Conservation (phyloP, 2,113 vertebrate species). For the Dunckerocampus dactyliophorus region DNA sequence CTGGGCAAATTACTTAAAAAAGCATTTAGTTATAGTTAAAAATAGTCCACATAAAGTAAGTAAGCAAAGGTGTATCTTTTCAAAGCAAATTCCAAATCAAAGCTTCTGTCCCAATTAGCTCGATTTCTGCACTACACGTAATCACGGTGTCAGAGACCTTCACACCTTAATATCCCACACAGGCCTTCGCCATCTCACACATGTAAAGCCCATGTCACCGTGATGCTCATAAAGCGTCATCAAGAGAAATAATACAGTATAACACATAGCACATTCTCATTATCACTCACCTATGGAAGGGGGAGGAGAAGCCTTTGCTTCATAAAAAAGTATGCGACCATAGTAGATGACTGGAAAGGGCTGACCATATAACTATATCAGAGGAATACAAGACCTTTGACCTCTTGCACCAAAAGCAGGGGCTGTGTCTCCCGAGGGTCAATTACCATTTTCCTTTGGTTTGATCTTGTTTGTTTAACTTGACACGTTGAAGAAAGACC, state of each 20-base stretch:
- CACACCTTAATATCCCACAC: slow-evolving; percentile 31
- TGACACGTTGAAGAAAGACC: slow-evolving; percentile 97
- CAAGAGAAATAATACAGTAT: slow-evolving; percentile 25
- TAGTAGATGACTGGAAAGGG: slow-evolving; percentile 15
- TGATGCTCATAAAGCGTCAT: slow-evolving; percentile 41
- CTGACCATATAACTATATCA: slow-evolving; percentile 31
- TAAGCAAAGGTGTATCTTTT: slow-evolving; percentile 29
- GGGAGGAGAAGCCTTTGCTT: slow-evolving; percentile 10
- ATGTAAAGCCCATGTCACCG: slow-evolving; percentile 37
- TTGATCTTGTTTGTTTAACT: slow-evolving; percentile 99
- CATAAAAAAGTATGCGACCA: slow-evolving; percentile 13
- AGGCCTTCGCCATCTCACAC: slow-evolving; percentile 41
- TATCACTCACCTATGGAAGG: slow-evolving; percentile 29
- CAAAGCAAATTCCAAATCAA: slow-evolving; percentile 42
- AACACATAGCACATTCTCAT: slow-evolving; percentile 11
- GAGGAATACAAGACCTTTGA: slow-evolving; percentile 73
- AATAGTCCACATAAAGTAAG: too few relatives aligned
- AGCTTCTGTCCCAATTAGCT: slow-evolving; percentile 54
- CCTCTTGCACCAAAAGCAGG: slow-evolving; percentile 76
- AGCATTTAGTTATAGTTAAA: too few relatives aligned
- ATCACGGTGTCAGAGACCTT: slow-evolving; percentile 50
- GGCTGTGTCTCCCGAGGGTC: slow-evolving; percentile 88
- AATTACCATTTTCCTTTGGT: slow-evolving; percentile 90
- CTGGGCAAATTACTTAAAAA: too few relatives aligned
- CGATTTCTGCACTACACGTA: slow-evolving; percentile 41